phyloP scores from a whole-genome alignment of 2,113 vertebrate genomes.

The Xiphias gladius region DNA sequence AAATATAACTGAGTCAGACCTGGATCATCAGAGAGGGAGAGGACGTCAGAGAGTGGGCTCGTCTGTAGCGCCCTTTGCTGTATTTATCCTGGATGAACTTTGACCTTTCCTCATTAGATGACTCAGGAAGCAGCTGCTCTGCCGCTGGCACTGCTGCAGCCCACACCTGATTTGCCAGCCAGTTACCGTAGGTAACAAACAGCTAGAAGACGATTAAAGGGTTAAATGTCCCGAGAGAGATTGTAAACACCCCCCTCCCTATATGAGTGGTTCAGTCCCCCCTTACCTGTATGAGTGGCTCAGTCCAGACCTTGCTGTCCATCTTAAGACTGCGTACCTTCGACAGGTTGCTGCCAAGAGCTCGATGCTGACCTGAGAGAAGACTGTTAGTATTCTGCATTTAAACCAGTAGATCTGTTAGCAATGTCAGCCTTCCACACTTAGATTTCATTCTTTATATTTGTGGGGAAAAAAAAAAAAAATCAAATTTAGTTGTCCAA shows the following conservation, averaged over 20 bases:
- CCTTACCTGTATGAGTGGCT: constrained; percentile 70
- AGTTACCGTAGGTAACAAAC: constrained; percentile 82
- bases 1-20: constrained; percentile 60
- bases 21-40: constrained; percentile 76
- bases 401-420: background rate
- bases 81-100: constrained; percentile 84
- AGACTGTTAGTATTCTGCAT: background rate
- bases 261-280: constrained; percentile 69
- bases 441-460: background rate
- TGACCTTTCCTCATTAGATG: constrained; percentile 66
- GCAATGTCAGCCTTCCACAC: background rate
- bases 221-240: background rate
- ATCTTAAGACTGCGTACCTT: constrained; percentile 85
- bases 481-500: background rate
- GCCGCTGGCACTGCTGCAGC: constrained; percentile 71
- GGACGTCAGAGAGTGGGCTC: constrained; percentile 74
- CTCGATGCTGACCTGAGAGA: constrained; percentile 79
- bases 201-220: constrained; percentile 68
- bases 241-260: constrained; percentile 5
- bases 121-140: constrained; percentile 77
- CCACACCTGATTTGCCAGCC: constrained; percentile 82
- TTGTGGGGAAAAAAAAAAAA: background rate
- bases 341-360: constrained; percentile 76
- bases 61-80: constrained; percentile 79
- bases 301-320: constrained; percentile 86